These are phyloP conservation scores for Hippopotamus amphibius DNA, from an alignment of 2,113 vertebrate genomes.

Conservation along the genomic window DNA sequence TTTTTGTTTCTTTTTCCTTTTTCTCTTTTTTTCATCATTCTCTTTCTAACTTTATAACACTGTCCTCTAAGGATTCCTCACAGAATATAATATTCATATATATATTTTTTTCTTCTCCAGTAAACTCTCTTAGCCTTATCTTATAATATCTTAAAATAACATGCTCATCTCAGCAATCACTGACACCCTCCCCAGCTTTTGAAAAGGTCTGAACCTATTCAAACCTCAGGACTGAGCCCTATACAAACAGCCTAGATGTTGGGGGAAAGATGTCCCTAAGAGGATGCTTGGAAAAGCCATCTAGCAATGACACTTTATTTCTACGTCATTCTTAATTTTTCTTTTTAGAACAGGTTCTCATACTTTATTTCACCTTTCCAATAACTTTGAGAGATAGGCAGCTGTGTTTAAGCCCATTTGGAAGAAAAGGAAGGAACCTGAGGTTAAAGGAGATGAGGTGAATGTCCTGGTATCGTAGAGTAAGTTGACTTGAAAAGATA, in stretches of 20 bases:
- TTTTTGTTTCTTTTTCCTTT: neutral
- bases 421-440: neutral
- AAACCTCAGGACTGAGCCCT: neutral
- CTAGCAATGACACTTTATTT: neutral
- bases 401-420: neutral
- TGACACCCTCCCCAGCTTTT: neutral
- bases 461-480: neutral
- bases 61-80: neutral
- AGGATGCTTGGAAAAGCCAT: neutral
- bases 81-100: neutral
- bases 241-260: neutral
- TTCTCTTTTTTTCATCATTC: neutral
- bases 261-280: too few relatives aligned
- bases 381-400: too few relatives aligned
- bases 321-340: rapidly evolving
- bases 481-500: neutral
- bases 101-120: neutral
- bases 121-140: neutral
- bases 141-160: neutral
- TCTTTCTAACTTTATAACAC: neutral
- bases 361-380: too few relatives aligned
- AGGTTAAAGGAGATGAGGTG: rapidly evolving
- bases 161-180: too few relatives aligned
- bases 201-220: neutral
- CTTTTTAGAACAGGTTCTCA: neutral